These are phyloP conservation scores for Etheostoma perlongum DNA, from an alignment of 2,797 vertebrate genomes.

Conservation along the genomic window DNA sequence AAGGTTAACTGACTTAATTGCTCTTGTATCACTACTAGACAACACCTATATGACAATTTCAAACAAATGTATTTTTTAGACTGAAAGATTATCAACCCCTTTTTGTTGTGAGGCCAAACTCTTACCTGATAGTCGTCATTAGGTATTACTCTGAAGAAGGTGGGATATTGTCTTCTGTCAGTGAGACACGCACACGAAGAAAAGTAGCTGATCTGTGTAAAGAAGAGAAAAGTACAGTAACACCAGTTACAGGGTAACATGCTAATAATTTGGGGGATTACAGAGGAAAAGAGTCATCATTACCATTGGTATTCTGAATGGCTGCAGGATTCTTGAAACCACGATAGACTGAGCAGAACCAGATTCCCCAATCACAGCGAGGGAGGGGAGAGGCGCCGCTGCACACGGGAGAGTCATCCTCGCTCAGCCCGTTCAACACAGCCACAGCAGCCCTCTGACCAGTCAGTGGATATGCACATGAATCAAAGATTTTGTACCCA, in stretches of 20 bases:
- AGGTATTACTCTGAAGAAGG: conserved; percentile 85
- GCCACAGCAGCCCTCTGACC: conserved; percentile 81
- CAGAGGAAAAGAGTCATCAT: not conserved
- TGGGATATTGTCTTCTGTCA: conserved; percentile 80
- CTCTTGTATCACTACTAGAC: not conserved
- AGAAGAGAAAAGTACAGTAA: not conserved
- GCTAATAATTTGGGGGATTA: not conserved
- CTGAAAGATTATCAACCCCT: not conserved
- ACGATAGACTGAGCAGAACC: conserved; percentile 86
- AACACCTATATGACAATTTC: not conserved
- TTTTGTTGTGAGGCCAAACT: not conserved
- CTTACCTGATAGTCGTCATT: conserved; percentile 84
- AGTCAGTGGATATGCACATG: conserved; percentile 83
- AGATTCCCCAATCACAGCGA: conserved; percentile 83
- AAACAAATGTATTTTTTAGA: not conserved
- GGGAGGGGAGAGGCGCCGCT: conserved; percentile 67
- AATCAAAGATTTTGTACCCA: conserved; percentile 86
- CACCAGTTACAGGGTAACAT: not conserved
- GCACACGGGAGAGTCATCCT: conserved; percentile 69
- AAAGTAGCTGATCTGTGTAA: conserved; percentile 84
- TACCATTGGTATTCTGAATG: conserved; percentile 85
- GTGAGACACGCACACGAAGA: conserved; percentile 84
- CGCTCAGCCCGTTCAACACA: conserved; percentile 74
- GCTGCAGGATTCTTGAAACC: conserved; percentile 80
- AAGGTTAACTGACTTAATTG: not conserved